Evolutionary conservation across 2,797 vertebrate species (phyloP).

Genomic region (Scleropages formosus): DNA sequence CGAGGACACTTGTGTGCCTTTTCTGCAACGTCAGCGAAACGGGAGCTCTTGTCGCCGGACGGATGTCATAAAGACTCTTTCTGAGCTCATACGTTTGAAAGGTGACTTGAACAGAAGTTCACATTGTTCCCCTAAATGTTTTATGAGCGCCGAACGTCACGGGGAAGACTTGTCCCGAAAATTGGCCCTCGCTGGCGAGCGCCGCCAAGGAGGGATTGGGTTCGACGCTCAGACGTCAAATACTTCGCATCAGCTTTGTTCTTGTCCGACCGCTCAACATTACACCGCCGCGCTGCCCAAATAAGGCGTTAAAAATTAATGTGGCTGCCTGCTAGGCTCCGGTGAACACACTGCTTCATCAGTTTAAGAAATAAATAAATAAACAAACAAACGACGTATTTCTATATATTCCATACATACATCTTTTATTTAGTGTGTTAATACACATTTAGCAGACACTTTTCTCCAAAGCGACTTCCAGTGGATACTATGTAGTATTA

Average conservation of each 20-base stretch:
- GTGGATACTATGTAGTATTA: too few relatives aligned
- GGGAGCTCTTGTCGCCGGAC: slow-evolving; percentile 5
- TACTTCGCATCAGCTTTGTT: slow-evolving; percentile 50
- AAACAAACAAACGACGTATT: too few relatives aligned
- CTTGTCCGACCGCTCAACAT: slow-evolving; percentile 41
- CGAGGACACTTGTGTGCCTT: neutral
- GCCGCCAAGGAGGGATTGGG: slow-evolving; percentile 53
- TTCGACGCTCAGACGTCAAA: slow-evolving; percentile 50
- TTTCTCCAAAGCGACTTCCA: too few relatives aligned
- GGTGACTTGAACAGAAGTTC: slow-evolving; percentile 41
- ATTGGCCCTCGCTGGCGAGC: slow-evolving; percentile 32
- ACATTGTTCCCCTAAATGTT: slow-evolving; percentile 49
- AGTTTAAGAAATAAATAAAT: too few relatives aligned
- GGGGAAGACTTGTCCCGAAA: slow-evolving; percentile 38
- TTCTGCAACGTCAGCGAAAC: neutral
- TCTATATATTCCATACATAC: too few relatives aligned
- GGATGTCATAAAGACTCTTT: slow-evolving; percentile 27
- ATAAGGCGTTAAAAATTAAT: slow-evolving; percentile 48
- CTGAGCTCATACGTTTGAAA: neutral
- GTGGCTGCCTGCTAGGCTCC: slow-evolving; percentile 30
- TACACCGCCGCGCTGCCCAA: slow-evolving; percentile 41
- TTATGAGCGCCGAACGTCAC: slow-evolving; percentile 35
- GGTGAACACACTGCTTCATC: slow-evolving; percentile 17
- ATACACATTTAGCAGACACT: too few relatives aligned
- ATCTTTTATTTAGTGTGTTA: too few relatives aligned